These are phyloP conservation scores for Apis dorsata DNA, from an alignment of 1,140 invertebrate genomes.

Conservation along the genomic window DNA sequence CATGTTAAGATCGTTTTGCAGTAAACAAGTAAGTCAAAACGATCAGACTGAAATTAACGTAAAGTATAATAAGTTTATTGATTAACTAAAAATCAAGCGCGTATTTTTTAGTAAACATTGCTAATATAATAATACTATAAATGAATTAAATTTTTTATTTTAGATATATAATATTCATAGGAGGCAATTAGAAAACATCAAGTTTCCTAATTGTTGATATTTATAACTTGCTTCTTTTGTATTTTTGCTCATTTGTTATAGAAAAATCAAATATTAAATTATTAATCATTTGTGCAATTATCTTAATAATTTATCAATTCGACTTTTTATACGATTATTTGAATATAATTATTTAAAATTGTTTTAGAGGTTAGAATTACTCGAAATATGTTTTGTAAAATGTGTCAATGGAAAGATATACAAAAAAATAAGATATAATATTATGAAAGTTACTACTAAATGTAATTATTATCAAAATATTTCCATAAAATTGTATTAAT, in stretches of 20 bases:
- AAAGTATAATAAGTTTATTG: background rate
- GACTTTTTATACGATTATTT: background rate
- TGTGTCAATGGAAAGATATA: background rate
- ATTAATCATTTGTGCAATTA: background rate
- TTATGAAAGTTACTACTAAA: constrained; percentile 24
- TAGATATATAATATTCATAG: constrained; percentile 7
- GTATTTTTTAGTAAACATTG: background rate
- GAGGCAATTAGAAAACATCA: constrained; percentile 4
- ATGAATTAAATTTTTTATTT: background rate
- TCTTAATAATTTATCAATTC: background rate
- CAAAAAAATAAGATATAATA: background rate
- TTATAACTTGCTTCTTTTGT: background rate
- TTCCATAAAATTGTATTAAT: constrained; percentile 4
- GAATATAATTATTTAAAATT: constrained; percentile 3
- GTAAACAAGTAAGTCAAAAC: background rate
- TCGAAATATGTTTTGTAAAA: background rate
- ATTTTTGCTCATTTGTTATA: background rate
- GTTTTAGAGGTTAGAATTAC: background rate
- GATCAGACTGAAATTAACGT: background rate
- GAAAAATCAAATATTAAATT: background rate
- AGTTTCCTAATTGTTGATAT: constrained; percentile 2
- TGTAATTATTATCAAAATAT: background rate
- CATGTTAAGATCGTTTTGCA: background rate
- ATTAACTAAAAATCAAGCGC: background rate
- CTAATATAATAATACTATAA: background rate